Base-by-base conservation (phyloP, 2,113 vertebrate species). In the Rhadina sibilatrix region DNA sequence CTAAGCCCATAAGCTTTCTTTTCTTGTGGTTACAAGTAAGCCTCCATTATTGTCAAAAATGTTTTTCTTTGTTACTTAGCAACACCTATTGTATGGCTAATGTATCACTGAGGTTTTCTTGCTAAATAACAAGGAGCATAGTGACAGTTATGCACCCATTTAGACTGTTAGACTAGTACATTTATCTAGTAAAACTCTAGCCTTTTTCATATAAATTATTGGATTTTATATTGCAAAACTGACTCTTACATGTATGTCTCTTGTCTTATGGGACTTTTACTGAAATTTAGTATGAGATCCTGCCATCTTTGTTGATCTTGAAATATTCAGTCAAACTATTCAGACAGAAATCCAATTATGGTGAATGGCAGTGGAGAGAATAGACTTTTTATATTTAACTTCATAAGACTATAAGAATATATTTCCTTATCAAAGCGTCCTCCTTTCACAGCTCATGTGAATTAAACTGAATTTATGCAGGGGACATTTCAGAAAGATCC, bases 61-160 rank as follows among this genome's bases (percentile, higher is more conserved):
- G 80, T 21, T 35, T 88, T 83, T 14, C 50, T 79, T 85, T 2
- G 59, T 96, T 92, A 69, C 88, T 90, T 95, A 96, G 86, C 88
- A 93, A 90, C 86, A 3, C 4, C 25, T 66, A 7, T 81, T 90
- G 27, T 63, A 38, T 54, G 42, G 25, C 23, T 83, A 61, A 90
- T 61, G 35, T 53, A 77, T 61, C 50, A 63, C 46, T n/a, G 38
- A 53, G 13, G 0, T 6, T 82, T 71, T 83, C 35, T 81, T 54
- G 8, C 37, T 65, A 90, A 85, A 72, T 83, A 83, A 19, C 59
- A 86, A 90, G 28, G 24, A 85, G 6, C 14, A 38, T 12, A 81
- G 8, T 16, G 28, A 49, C 35, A 60, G 19, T 52, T 57, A 40
- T 53, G 15, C 42, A 77, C 12, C 25, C 47, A 80, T 42, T 72